Conservation (phyloP, 2,888 invertebrate genomes). For the Acrocera orbiculus region DNA sequence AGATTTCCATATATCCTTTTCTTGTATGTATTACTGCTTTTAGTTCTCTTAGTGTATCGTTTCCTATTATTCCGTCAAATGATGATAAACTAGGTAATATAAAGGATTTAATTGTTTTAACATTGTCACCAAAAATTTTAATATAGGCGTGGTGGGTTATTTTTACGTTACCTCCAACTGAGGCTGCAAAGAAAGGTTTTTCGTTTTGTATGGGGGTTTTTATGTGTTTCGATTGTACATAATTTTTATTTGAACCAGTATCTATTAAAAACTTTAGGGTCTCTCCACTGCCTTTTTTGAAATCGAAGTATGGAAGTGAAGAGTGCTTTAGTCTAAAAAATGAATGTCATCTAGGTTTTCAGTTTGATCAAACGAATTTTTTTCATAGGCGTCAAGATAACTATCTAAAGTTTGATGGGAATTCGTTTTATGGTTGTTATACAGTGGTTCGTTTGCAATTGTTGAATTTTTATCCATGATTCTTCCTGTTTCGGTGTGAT, state of each 20-base stretch:
- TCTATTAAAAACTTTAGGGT: slow-evolving; percentile 12
- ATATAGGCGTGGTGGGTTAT: slow-evolving; percentile 9
- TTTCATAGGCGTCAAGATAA: too few relatives aligned
- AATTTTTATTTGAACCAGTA: slow-evolving; percentile 12
- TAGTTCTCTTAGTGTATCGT: slow-evolving; percentile 7
- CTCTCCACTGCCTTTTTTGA: slow-evolving; percentile 10
- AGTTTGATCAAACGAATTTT: too few relatives aligned
- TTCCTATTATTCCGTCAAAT: slow-evolving; percentile 8
- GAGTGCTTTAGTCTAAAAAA: slow-evolving; percentile 14
- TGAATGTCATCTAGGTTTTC: slow-evolving; percentile 7
- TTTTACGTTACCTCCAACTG: slow-evolving; percentile 9
- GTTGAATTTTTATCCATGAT: neutral
- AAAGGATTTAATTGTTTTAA: slow-evolving; percentile 8
- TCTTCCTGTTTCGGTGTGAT: neutral
- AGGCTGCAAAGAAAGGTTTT: slow-evolving; percentile 9
- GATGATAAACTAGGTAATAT: slow-evolving; percentile 5
- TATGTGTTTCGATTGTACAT: slow-evolving; percentile 10
- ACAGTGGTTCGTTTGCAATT: neutral
- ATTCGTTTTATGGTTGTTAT: neutral
- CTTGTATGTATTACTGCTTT: slow-evolving; percentile 4
- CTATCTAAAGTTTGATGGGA: neutral
- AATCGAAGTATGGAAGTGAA: slow-evolving; percentile 13
- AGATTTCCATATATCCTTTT: slow-evolving; percentile 6
- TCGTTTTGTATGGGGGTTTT: slow-evolving; percentile 7
- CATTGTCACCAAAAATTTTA: slow-evolving; percentile 4